Evolutionary conservation across 2,113 vertebrate genomes (phyloP).

Genomic region (Paedocypris sp.): DNA sequence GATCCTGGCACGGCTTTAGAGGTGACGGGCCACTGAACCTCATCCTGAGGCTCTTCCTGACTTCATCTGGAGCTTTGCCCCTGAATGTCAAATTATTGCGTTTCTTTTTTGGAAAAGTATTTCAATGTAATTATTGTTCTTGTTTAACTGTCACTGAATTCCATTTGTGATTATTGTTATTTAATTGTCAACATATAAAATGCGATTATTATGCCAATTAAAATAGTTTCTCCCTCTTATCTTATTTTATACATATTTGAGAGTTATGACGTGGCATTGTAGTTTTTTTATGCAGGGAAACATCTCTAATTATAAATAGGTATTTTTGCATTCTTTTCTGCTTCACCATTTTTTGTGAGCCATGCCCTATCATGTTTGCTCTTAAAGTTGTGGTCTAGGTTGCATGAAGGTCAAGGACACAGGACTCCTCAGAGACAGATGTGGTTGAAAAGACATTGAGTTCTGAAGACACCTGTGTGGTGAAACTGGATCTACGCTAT

Average conservation of each 20-base stretch:
- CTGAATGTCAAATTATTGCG: slow-evolving; percentile 1
- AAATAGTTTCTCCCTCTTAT: no score
- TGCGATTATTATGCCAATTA: neutral
- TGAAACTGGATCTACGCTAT: slow-evolving; percentile 37
- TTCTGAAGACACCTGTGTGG: slow-evolving; percentile 36
- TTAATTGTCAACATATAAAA: neutral
- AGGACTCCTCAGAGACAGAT: slow-evolving; percentile 21
- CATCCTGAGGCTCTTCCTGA: slow-evolving; percentile 10
- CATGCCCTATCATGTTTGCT: neutral
- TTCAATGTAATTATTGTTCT: neutral
- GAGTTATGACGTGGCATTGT: no score
- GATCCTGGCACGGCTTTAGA: slow-evolving; percentile 20
- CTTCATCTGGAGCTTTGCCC: slow-evolving; percentile 13
- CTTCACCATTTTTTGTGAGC: neutral
- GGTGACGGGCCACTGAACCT: neutral
- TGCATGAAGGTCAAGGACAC: slow-evolving; percentile 10
- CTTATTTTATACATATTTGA: no score
- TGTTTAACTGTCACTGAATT: neutral
- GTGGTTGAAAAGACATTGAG: slow-evolving; percentile 3
- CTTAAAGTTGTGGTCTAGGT: neutral
- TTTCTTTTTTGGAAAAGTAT: slow-evolving; percentile 2
- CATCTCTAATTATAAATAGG: neutral
- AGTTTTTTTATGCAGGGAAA: no score
- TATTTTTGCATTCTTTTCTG: neutral
- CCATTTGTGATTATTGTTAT: neutral